Evolutionary conservation across 2,113 vertebrate species (phyloP).

Genomic region (Chionodraco myersi): DNA sequence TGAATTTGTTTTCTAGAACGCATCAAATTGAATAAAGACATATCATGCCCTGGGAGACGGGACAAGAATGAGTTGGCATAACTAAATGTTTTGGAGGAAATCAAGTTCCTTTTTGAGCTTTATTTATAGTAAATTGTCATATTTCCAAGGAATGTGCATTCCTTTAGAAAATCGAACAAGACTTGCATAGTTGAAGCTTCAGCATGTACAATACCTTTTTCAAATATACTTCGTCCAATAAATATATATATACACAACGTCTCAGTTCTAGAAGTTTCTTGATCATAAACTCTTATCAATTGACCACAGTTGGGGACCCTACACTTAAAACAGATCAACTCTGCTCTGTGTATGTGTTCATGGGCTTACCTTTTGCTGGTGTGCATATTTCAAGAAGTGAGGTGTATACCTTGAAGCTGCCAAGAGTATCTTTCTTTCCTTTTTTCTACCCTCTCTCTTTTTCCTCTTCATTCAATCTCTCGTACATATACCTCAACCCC

Average conservation of each 20-base stretch:
- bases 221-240: background rate
- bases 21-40: conserved; percentile 23
- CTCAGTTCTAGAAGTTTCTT: background rate
- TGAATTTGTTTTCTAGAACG: conserved; percentile 7
- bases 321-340: background rate
- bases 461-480: conserved; percentile 28
- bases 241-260: background rate
- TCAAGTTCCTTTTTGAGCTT: background rate
- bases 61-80: background rate
- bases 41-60: background rate
- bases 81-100: background rate
- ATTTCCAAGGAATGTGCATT: background rate
- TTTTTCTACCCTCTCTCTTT: background rate
- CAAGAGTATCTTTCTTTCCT: conserved; percentile 5
- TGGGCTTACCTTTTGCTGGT: background rate
- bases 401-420: conserved; percentile 8
- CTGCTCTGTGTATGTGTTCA: background rate
- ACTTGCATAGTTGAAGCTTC: background rate
- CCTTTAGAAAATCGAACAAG: background rate
- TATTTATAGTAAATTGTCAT: background rate
- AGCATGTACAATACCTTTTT: background rate
- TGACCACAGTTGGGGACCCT: background rate
- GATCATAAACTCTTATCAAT: background rate
- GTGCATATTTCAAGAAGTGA: conserved; percentile 19
- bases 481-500: conserved; percentile 45